Base-by-base conservation (phyloP, 2,113 vertebrate species). In the Actenoides hombroni region DNA sequence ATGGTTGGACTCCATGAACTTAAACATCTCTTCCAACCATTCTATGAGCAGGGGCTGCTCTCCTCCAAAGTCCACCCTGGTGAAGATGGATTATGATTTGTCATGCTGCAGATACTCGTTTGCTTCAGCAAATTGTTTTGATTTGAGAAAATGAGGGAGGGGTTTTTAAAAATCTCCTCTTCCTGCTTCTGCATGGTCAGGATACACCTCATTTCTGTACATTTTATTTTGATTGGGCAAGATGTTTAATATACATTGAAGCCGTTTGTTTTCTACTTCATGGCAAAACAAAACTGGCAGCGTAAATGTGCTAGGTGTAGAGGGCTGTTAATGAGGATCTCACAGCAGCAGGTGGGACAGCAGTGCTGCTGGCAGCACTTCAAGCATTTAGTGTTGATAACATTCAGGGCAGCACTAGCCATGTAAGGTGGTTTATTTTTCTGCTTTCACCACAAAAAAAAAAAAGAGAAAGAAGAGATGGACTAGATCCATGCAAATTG, bases 401-500 rank as follows among this genome's bases (percentile, higher is more conserved):
- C 40, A 35, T 80, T 70, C 65, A 35, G 53, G 79, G 88, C 96
- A 92, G 86, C 48, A 25, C 74, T 76, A 79, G 86, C 92, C 46
- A 78, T 83, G 90, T 28, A 81, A 94, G 49, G 71, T 26, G 44
- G 85, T 93, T 92, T 90, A 87, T 97, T 97, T 94, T 94, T 86
- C 94, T 97, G 87, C 86, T 96, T 97, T 94, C 87, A 90, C 78
- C 26, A 79, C 90, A 4, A 18, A 15, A 73, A 56, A 26, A 48
- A 39, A 46, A 46, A 39, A 8, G 56, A 11, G 0, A 9, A 54
- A 9, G 1, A 56, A 54, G 48, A 91, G 84, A 40, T 84, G 57
- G 49, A 97, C 84, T 88, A 87, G 91, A 95, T 90, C 92, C 91
- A 74, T 92, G 91, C 81, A 77, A 94, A 96, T 96, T 67, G 86